Evolutionary conservation across 2,113 vertebrate species (phyloP).

Genomic region (Actenoides hombroni): DNA sequence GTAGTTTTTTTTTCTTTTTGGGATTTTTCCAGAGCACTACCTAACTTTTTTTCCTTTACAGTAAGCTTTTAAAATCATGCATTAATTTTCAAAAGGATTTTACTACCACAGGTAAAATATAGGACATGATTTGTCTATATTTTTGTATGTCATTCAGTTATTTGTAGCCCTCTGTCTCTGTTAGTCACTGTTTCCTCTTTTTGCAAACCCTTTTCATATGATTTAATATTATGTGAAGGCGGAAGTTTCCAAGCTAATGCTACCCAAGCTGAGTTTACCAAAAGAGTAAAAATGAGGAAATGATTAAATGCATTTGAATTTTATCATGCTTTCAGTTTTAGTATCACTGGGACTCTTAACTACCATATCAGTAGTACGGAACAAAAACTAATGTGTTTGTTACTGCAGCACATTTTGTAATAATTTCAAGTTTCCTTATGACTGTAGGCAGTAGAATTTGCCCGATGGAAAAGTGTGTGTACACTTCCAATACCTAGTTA

Average conservation of each 20-base stretch:
- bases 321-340: conserved; percentile 8
- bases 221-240: not conserved
- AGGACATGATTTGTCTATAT: not conserved
- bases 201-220: not conserved
- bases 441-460: not conserved
- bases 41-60: not conserved
- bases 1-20: not conserved
- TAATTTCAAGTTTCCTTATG: not conserved
- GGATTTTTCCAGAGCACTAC: not conserved
- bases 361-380: not conserved
- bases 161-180: not conserved
- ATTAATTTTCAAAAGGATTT: not conserved
- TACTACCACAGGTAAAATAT: not conserved
- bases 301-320: not conserved
- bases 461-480: fast-evolving
- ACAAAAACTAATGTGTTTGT: not conserved
- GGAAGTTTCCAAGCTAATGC: conserved; percentile 12
- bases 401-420: not conserved
- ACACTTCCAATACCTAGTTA: fast-evolving
- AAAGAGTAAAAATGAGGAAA: conserved; percentile 11
- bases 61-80: not conserved
- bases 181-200: conserved; percentile 29
- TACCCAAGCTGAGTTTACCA: not conserved
- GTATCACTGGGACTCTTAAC: not conserved
- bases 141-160: not conserved